Base-by-base conservation (phyloP, 2,797 vertebrate species). In the Sternarchorhynchus goeldii region DNA sequence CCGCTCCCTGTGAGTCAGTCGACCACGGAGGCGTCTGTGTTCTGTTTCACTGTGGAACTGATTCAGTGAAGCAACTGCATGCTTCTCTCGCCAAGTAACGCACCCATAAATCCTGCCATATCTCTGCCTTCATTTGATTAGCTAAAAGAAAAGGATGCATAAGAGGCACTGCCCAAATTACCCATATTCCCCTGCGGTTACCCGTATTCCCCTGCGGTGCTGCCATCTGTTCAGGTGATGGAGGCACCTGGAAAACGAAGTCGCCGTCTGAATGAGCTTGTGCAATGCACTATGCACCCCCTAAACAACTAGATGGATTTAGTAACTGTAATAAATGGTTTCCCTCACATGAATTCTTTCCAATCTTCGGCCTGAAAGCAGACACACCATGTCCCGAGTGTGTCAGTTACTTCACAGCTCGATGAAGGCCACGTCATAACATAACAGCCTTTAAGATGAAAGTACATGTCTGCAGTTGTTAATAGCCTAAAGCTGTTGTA, bases 361-460 rank as follows among this genome's bases (percentile, higher is more conserved):
- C 25, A 36, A 17, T 76, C 55, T 32, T 29, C 7, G 67, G n/a
- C 64, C 8, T 62, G 2, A 62, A 75, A 76, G 58, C 17, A 78
- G 67, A 73, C 34, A 10, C 16, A 5, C 2, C 18, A 58, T 58
- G 31, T 50, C 41, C n/a, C 10, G 55, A 16, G 45, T 57, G 62
- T 55, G 64, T 73, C 17, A 34, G 56, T 53, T n/a, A 34, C 34
- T 16, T 31, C 64, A 17, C 12, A 29, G 20, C 59, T 2, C 59
- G 17, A 8, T 67, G 5, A 50, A 66, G 6, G 25, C 50, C 6
- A 3, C 45, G 72, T 50, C 31, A 39, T 25, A 57, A 16, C 32
- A 20, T 34, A 5, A 10, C 6, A 0, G 7, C 16, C n/a, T 12
- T 58, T 72, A 41, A n/a, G 21, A 10, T 21, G 17, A 36, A 64